These are phyloP conservation scores for Cirrhinus molitorella DNA, from an alignment of 2,797 vertebrate species.

Conservation along the genomic window DNA sequence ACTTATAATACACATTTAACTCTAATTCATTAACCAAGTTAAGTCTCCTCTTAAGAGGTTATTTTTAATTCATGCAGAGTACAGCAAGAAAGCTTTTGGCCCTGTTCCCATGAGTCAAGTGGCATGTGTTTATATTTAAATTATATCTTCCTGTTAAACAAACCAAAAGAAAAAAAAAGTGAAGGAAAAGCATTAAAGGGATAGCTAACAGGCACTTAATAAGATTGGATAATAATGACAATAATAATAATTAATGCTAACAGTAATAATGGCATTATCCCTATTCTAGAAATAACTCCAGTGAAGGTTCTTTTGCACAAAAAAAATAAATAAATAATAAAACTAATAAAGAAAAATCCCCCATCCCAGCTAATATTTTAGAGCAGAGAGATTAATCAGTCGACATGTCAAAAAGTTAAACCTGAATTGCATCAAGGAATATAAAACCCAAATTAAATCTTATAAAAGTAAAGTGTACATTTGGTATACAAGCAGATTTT, in stretches of 20 bases:
- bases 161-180: slow-evolving; percentile 52
- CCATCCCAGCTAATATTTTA: background rate
- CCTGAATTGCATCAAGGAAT: slow-evolving; percentile 60
- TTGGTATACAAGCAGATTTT: slow-evolving; percentile 66
- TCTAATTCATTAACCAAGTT: slow-evolving; percentile 42
- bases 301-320: background rate
- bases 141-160: background rate
- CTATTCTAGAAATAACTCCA: slow-evolving; percentile 13
- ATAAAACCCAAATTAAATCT: slow-evolving; percentile 54
- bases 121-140: slow-evolving; percentile 13
- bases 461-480: slow-evolving; percentile 49
- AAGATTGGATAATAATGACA: slow-evolving; percentile 73
- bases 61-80: slow-evolving; percentile 73
- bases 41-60: slow-evolving; percentile 54
- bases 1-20: slow-evolving; percentile 72
- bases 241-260: slow-evolving; percentile 60
- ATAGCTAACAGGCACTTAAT: slow-evolving; percentile 87
- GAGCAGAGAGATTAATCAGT: slow-evolving; percentile 29
- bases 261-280: slow-evolving; percentile 54
- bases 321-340: too few species aligned
- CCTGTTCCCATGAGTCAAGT: slow-evolving; percentile 42
- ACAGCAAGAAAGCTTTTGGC: slow-evolving; percentile 49
- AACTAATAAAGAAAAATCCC: background rate
- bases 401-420: slow-evolving; percentile 51
- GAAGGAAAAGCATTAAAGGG: slow-evolving; percentile 82